Percentiles rank a stretch among this genome's conserved stretches.
Conservation (phyloP, 2,888 invertebrate genomes). For the Aphidius colemani region DNA sequence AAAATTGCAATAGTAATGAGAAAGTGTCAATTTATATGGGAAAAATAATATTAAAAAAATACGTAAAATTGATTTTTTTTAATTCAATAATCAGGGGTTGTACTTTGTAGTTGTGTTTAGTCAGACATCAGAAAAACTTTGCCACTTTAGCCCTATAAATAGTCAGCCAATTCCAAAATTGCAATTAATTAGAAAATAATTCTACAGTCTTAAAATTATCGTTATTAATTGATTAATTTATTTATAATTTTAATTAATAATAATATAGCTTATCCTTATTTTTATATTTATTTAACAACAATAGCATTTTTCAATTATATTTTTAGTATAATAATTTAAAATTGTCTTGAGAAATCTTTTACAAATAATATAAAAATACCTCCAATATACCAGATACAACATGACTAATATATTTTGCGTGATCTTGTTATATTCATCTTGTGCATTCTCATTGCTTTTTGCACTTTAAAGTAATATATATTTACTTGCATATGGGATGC, state of each 20-base stretch:
- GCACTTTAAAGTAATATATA: background rate
- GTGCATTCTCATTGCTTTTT: slow-evolving; percentile 12
- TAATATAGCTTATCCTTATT: no score
- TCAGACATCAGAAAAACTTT: slow-evolving; percentile 18
- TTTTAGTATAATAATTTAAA: no score
- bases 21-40: slow-evolving; percentile 20
- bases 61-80: background rate
- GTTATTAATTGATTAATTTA: no score
- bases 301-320: no score
- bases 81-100: slow-evolving; percentile 8
- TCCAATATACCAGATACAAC: no score
- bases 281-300: no score
- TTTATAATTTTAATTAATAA: no score
- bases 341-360: no score
- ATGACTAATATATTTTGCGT: background rate
- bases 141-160: background rate
- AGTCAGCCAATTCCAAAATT: no score
- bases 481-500: slow-evolving; percentile 19
- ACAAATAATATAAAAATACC: no score
- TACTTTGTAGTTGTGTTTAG: slow-evolving; percentile 15
- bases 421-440: slow-evolving; percentile 5
- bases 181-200: no score
- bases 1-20: slow-evolving; percentile 6
- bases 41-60: slow-evolving; percentile 6
- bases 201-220: no score